phyloP scores from a whole-genome alignment of 1,140 invertebrate genomes.

The Caenorhabditis inopinata region DNA sequence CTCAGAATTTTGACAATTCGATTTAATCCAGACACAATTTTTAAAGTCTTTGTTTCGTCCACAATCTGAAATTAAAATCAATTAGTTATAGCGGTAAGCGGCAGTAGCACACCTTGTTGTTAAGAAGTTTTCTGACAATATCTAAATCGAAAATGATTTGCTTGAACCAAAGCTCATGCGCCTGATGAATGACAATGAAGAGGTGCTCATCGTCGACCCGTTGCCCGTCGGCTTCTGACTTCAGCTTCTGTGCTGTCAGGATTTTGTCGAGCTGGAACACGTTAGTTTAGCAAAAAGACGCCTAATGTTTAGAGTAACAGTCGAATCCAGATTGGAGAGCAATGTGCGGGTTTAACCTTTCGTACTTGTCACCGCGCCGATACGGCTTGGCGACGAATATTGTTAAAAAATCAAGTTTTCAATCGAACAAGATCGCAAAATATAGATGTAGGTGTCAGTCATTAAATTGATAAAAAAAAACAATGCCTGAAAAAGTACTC shows the following conservation, averaged over 20 bases:
- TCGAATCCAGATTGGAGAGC: too few species aligned
- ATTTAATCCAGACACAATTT: conserved; percentile 86
- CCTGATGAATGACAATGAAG: conserved; percentile 71
- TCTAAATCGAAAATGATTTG: conserved; percentile 96
- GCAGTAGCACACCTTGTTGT: conserved; percentile 68
- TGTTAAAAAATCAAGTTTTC: too few species aligned
- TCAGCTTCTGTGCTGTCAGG: conserved; percentile 79
- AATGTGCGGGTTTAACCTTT: too few species aligned
- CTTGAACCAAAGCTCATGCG: conserved; percentile 99
- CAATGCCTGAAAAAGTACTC: too few species aligned
- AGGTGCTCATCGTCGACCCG: conserved; percentile 89
- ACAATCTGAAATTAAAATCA: conserved; percentile 73
- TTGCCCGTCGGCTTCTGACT: conserved; percentile 74
- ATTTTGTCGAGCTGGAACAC: conserved; percentile 81
- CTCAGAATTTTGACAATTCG: conserved; percentile 90
- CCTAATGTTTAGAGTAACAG: too few species aligned
- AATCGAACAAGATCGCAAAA: too few species aligned
- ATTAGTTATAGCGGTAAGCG: too few species aligned
- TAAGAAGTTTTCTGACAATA: conserved; percentile 82
- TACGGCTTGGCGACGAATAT: too few species aligned
- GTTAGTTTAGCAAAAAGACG: too few species aligned
- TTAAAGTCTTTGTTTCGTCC: conserved; percentile 86
- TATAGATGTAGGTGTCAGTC: too few species aligned
- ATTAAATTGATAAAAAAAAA: too few species aligned
- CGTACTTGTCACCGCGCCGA: too few species aligned